Conservation (phyloP, 2,888 invertebrate genomes). For the Drosophila pegasa region DNA sequence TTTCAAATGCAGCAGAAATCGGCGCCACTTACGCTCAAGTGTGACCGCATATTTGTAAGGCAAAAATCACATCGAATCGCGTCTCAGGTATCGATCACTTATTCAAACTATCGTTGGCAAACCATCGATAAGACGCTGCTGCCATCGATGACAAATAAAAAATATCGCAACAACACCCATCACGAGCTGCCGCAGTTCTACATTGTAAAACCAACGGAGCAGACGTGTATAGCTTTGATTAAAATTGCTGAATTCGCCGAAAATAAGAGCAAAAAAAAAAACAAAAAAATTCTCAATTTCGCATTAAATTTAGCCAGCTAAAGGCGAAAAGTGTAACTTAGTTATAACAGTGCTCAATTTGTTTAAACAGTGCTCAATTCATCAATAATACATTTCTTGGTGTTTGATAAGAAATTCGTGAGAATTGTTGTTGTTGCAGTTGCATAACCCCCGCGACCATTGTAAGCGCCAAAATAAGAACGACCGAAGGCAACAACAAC, state of each 20-base stretch:
- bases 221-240: constrained; percentile 25
- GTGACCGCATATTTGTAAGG: constrained; percentile 6
- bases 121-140: too few species aligned
- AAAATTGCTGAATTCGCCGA: constrained; percentile 48
- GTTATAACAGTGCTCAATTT: constrained; percentile 7
- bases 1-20: background rate
- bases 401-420: constrained; percentile 45
- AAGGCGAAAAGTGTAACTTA: constrained; percentile 16
- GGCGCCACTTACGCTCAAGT: background rate
- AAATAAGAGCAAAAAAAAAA: constrained; percentile 41
- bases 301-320: background rate
- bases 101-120: background rate
- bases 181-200: constrained; percentile 35
- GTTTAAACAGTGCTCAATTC: background rate
- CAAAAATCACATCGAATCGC: background rate
- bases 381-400: background rate
- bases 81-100: background rate
- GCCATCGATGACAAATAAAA: constrained; percentile 2
- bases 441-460: constrained; percentile 50
- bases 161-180: constrained; percentile 21
- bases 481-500: constrained; percentile 28
- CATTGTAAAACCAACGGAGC: constrained; percentile 29
- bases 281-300: constrained; percentile 38
- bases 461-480: constrained; percentile 59
- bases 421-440: constrained; percentile 41